These are phyloP conservation scores for Thaleichthys pacificus DNA, from an alignment of 2,797 vertebrate species.

Conservation along the genomic window DNA sequence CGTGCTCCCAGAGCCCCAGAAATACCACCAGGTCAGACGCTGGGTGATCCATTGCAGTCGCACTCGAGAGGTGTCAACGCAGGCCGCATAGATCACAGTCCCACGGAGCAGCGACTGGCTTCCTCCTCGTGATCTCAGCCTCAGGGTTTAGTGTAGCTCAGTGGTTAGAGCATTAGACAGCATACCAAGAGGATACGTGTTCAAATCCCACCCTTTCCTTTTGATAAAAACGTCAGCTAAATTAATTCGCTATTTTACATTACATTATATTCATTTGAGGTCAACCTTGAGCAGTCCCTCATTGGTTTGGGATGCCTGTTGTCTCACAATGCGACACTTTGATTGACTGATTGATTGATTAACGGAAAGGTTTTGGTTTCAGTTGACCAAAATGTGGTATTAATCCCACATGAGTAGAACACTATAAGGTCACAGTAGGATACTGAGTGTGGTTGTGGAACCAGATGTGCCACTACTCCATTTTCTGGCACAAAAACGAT, in stretches of 20 bases:
- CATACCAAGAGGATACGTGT: too few relatives aligned
- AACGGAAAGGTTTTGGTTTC: slow-evolving; percentile 60
- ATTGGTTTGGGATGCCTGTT: slow-evolving; percentile 46
- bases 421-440: slow-evolving; percentile 67
- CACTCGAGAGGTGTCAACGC: slow-evolving; percentile 49
- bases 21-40: slow-evolving; percentile 40
- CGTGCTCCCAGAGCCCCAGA: slow-evolving; percentile 44
- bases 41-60: slow-evolving; percentile 58
- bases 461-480: background rate
- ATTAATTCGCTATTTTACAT: too few relatives aligned
- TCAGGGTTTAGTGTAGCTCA: background rate
- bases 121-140: slow-evolving; percentile 50
- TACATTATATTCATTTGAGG: slow-evolving; percentile 13
- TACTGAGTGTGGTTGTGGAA: slow-evolving; percentile 50
- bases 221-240: too few relatives aligned
- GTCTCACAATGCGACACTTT: slow-evolving; percentile 52
- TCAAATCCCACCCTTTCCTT: too few relatives aligned
- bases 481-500: too few relatives aligned
- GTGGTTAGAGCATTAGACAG: too few relatives aligned
- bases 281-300: slow-evolving; percentile 53
- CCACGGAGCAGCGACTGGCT: slow-evolving; percentile 29
- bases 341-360: slow-evolving; percentile 54
- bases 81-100: slow-evolving; percentile 41
- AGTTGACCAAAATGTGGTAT: slow-evolving; percentile 51
- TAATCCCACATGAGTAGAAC: slow-evolving; percentile 53